phyloP scores from a whole-genome alignment of 1,140 invertebrate species.

The Zaprionus taronus region DNA sequence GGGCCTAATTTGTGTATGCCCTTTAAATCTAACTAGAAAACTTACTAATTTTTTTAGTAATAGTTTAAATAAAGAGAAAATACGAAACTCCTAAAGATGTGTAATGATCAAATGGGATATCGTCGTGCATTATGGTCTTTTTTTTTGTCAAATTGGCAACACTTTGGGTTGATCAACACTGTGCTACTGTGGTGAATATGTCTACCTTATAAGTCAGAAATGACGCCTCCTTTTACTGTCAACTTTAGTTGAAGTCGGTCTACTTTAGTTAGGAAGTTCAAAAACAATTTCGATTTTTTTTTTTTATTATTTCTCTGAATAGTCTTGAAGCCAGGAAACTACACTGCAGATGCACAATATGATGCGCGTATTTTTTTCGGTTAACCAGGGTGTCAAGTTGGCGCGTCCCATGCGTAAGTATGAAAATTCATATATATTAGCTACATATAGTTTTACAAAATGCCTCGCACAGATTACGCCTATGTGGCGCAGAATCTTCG shows the following conservation, averaged over 20 bases:
- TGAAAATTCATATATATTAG: not conserved
- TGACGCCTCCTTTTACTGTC: slow-evolving; percentile 35
- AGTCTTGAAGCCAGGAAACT: slow-evolving; percentile 15
- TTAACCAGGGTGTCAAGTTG: slow-evolving; percentile 17
- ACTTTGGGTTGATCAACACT: slow-evolving; percentile 24
- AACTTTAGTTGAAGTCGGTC: slow-evolving; percentile 28
- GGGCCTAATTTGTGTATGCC: slow-evolving; percentile 62
- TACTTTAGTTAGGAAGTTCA: slow-evolving; percentile 7
- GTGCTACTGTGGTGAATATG: slow-evolving; percentile 9
- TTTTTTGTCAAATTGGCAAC: not conserved
- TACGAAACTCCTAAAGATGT: slow-evolving; percentile 35
- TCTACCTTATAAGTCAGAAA: not conserved
- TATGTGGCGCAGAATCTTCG: not conserved
- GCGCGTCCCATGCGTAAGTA: slow-evolving; percentile 20
- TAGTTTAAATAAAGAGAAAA: slow-evolving; percentile 69
- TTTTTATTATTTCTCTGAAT: slow-evolving; percentile 21
- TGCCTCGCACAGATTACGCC: not conserved
- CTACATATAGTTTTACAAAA: not conserved
- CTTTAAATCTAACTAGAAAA: slow-evolving; percentile 70
- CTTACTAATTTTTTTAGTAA: slow-evolving; percentile 79
- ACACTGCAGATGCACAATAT: slow-evolving; percentile 14
- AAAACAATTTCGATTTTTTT: slow-evolving; percentile 9
- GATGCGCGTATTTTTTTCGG: slow-evolving; percentile 18
- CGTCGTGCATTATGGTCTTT: not conserved
- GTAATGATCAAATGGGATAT: not conserved